Conservation (phyloP, 2,888 invertebrate genomes). For the Tuta absoluta region DNA sequence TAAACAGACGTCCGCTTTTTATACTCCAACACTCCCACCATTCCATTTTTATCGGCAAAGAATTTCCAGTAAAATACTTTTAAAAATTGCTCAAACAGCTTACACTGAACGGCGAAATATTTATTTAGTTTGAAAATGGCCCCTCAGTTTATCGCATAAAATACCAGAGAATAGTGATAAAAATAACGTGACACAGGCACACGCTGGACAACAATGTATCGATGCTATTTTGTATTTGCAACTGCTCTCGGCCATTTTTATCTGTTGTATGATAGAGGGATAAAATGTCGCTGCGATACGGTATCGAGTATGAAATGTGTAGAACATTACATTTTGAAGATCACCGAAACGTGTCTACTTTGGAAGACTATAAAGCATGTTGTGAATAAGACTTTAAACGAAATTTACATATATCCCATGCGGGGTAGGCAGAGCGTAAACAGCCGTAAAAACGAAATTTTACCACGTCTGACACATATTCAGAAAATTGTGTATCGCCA, state of each 20-base stretch:
- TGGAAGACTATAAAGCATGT: too few relatives aligned
- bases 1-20: constrained; percentile 18
- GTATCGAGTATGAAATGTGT: neutral
- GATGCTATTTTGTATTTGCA: constrained; percentile 21
- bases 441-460: too few relatives aligned
- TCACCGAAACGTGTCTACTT: neutral
- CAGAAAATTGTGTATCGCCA: too few relatives aligned
- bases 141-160: constrained; percentile 18
- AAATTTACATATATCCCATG: too few relatives aligned
- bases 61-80: constrained; percentile 13
- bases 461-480: too few relatives aligned
- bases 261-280: constrained; percentile 18
- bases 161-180: constrained; percentile 7
- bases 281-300: constrained; percentile 11
- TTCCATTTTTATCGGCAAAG: constrained; percentile 9
- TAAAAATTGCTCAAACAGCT: constrained; percentile 25
- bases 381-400: too few relatives aligned
- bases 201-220: constrained; percentile 26
- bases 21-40: neutral
- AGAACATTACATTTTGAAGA: constrained; percentile 4
- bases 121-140: constrained; percentile 27
- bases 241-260: constrained; percentile 17
- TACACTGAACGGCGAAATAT: constrained; percentile 20
- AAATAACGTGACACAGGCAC: neutral
- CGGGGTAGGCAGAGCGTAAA: too few relatives aligned